Conservation (phyloP, 2,888 invertebrate species). For the Sinhomidia bicolor region DNA sequence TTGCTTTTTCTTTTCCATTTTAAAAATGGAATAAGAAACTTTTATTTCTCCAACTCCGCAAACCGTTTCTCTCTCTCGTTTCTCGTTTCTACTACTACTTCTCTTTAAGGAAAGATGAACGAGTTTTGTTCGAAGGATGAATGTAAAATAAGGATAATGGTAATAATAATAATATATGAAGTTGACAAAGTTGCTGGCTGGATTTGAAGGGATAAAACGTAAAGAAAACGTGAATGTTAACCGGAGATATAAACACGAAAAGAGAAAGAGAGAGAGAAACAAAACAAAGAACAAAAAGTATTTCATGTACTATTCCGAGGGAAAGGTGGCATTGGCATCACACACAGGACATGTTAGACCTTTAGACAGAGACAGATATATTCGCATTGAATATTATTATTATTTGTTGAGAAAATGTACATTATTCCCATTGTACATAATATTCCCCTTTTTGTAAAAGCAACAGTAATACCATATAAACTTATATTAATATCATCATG, state of each 20-base stretch:
- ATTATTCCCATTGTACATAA: slow-evolving; percentile 31
- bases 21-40: not conserved
- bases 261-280: too few relatives aligned
- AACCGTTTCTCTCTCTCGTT: not conserved
- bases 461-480: not conserved
- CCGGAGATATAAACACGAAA: slow-evolving; percentile 34
- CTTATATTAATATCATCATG: not conserved
- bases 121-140: slow-evolving; percentile 60
- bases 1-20: not conserved
- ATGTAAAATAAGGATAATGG: slow-evolving; percentile 43
- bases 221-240: slow-evolving; percentile 36
- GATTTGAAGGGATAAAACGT: slow-evolving; percentile 51
- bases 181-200: slow-evolving; percentile 41
- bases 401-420: slow-evolving; percentile 25
- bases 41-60: not conserved
- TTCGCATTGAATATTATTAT: slow-evolving; percentile 49
- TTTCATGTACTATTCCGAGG: not conserved
- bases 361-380: slow-evolving; percentile 34
- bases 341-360: not conserved
- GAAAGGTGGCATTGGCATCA: not conserved
- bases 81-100: not conserved
- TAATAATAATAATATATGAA: slow-evolving; percentile 51
- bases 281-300: slow-evolving; percentile 24
- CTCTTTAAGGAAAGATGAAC: slow-evolving; percentile 47
- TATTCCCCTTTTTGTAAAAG: not conserved